phyloP scores from a whole-genome alignment of 2,797 vertebrate genomes.

The Myripristis murdjan region DNA sequence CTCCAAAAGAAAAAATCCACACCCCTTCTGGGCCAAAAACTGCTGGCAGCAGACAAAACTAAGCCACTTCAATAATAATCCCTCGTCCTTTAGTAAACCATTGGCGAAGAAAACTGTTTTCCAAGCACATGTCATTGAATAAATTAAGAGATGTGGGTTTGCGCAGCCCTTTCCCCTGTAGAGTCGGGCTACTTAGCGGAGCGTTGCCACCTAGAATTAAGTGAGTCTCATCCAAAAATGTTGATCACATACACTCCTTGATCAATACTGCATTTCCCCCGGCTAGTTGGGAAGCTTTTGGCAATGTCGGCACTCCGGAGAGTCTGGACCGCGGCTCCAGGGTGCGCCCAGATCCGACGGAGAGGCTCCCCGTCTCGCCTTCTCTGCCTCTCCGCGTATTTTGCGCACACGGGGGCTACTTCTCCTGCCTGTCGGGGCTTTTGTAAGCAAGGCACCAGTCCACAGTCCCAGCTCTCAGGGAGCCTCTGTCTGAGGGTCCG shows the following conservation, averaged over 20 bases:
- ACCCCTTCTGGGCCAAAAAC: constrained; percentile 20
- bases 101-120: constrained; percentile 15
- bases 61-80: constrained; percentile 48
- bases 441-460: constrained; percentile 22
- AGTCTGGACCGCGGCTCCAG: constrained; percentile 49
- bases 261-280: constrained; percentile 23
- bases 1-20: constrained; percentile 51
- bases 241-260: constrained; percentile 57
- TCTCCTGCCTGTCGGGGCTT: constrained; percentile 18
- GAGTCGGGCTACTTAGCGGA: constrained; percentile 43
- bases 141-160: background rate
- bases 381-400: constrained; percentile 36
- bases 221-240: constrained; percentile 34
- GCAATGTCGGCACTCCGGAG: constrained; percentile 1
- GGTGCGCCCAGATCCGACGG: constrained; percentile 44
- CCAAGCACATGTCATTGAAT: constrained; percentile 58
- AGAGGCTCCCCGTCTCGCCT: constrained; percentile 24
- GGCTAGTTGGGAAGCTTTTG: constrained; percentile 28
- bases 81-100: constrained; percentile 55
- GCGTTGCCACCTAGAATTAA: constrained; percentile 5
- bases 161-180: constrained; percentile 13
- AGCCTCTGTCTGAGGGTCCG: background rate
- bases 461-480: background rate
- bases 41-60: constrained; percentile 27
- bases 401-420: constrained; percentile 56